Conservation (phyloP, 92 coral and sea anemone genomes). For the Muricea muricata region DNA sequence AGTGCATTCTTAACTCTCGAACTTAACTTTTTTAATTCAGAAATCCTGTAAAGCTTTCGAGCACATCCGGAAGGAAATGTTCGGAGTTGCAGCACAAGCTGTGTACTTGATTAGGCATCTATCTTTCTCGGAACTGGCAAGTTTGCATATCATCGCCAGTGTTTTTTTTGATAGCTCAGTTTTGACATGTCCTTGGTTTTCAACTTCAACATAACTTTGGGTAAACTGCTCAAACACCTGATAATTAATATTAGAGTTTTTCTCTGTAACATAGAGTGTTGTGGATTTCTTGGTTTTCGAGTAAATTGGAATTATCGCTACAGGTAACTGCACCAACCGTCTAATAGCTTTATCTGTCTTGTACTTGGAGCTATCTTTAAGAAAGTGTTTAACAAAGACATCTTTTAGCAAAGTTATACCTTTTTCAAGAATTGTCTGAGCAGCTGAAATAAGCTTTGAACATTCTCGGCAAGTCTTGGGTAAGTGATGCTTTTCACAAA, state of each 20-base stretch:
- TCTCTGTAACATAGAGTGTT: slow-evolving; percentile 30
- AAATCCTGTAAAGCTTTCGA: slow-evolving; percentile 34
- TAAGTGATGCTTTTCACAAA: slow-evolving; percentile 56
- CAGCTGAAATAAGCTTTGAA: slow-evolving; percentile 48
- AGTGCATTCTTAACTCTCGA: slow-evolving; percentile 46
- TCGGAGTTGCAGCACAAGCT: slow-evolving; percentile 14
- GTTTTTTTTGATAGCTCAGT: neutral
- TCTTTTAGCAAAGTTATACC: slow-evolving; percentile 58
- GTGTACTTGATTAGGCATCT: slow-evolving; percentile 45
- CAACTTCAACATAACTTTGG: slow-evolving; percentile 6
- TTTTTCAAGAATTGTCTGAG: slow-evolving; percentile 46
- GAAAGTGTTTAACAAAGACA: slow-evolving; percentile 55
- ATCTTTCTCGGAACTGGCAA: slow-evolving; percentile 50
- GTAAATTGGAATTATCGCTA: slow-evolving; percentile 30
- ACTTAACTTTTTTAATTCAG: slow-evolving; percentile 43
- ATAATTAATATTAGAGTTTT: slow-evolving; percentile 20
- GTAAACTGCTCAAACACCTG: slow-evolving; percentile 34
- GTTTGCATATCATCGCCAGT: slow-evolving; percentile 22
- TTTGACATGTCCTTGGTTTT: neutral
- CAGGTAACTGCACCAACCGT: slow-evolving; percentile 46
- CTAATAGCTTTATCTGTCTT: slow-evolving; percentile 48
- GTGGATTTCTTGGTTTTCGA: slow-evolving; percentile 13
- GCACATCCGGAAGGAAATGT: slow-evolving; percentile 40
- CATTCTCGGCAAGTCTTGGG: slow-evolving; percentile 41
- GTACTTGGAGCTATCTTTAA: slow-evolving; percentile 47